These are phyloP conservation scores for Neolamprologus toae DNA, from an alignment of 2,113 vertebrate genomes.

Conservation along the genomic window DNA sequence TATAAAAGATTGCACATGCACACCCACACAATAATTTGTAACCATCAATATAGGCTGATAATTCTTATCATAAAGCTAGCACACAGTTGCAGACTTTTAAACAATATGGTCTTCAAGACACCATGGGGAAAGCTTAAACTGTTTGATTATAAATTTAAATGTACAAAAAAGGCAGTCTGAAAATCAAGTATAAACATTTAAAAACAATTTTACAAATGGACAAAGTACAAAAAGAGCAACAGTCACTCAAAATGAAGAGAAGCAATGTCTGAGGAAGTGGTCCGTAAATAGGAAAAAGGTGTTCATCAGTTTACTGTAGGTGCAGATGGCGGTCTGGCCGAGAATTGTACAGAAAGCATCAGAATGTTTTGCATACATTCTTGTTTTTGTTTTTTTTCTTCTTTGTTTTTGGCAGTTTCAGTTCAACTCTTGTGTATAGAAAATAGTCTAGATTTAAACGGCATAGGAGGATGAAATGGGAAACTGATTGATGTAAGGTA, in stretches of 20 bases:
- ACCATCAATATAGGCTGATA: slow-evolving; percentile 82
- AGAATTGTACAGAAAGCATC: slow-evolving; percentile 65
- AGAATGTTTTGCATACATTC: slow-evolving; percentile 72
- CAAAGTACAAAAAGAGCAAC: slow-evolving; percentile 92
- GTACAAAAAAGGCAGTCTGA: slow-evolving; percentile 99
- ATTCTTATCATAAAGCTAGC: slow-evolving; percentile 78
- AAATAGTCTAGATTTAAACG: slow-evolving; percentile 17
- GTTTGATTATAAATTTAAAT: slow-evolving; percentile 79
- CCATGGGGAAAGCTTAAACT: slow-evolving; percentile 88
- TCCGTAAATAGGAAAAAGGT: slow-evolving; percentile 38
- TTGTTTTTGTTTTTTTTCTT: slow-evolving; percentile 31
- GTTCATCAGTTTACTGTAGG: slow-evolving; percentile 38
- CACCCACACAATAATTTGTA: slow-evolving; percentile 86
- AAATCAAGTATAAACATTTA: slow-evolving; percentile 99
- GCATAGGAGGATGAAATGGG: slow-evolving; percentile 33
- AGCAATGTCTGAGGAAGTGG: slow-evolving; percentile 61
- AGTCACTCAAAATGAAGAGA: slow-evolving; percentile 74
- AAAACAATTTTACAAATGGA: slow-evolving; percentile 99
- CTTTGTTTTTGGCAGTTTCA: slow-evolving; percentile 71
- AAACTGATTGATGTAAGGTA: not conserved
- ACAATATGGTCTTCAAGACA: slow-evolving; percentile 91
- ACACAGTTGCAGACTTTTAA: slow-evolving; percentile 80
- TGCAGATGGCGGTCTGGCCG: slow-evolving; percentile 53
- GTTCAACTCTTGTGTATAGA: slow-evolving; percentile 56
- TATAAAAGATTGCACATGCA: slow-evolving; percentile 93